These are phyloP conservation scores for Protobothrops flavoviridis DNA, from an alignment of 2,113 vertebrate species.

Conservation along the genomic window DNA sequence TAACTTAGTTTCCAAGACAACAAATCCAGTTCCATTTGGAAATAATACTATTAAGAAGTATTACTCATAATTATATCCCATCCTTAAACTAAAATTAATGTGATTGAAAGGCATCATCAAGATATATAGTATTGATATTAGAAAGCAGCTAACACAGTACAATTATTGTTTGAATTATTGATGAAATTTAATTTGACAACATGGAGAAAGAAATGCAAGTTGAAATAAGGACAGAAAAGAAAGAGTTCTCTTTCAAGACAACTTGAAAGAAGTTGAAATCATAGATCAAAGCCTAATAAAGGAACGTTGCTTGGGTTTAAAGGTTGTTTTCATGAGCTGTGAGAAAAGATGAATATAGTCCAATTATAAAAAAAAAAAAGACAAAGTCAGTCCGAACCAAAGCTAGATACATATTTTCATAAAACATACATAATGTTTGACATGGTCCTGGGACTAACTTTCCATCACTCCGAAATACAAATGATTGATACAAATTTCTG, in stretches of 20 bases:
- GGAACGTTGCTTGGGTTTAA: slow-evolving; percentile 37
- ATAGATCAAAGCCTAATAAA: neutral
- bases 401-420: neutral
- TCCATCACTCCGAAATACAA: neutral
- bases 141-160: slow-evolving; percentile 48
- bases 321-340: neutral
- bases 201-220: slow-evolving; percentile 33
- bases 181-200: slow-evolving; percentile 43
- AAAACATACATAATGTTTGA: neutral
- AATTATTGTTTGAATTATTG: slow-evolving; percentile 41
- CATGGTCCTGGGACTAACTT: neutral
- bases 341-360: neutral
- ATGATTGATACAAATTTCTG: neutral
- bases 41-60: neutral
- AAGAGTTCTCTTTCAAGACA: neutral
- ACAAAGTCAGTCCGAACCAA: neutral
- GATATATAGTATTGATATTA: slow-evolving; percentile 1
- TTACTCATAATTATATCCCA: neutral
- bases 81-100: neutral
- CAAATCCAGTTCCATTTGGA: neutral
- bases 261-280: neutral
- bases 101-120: neutral
- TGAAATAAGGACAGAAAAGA: slow-evolving; percentile 46
- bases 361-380: neutral
- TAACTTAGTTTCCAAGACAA: neutral